phyloP scores from a whole-genome alignment of 2,797 vertebrate species.

The Sebastes aleutianus region DNA sequence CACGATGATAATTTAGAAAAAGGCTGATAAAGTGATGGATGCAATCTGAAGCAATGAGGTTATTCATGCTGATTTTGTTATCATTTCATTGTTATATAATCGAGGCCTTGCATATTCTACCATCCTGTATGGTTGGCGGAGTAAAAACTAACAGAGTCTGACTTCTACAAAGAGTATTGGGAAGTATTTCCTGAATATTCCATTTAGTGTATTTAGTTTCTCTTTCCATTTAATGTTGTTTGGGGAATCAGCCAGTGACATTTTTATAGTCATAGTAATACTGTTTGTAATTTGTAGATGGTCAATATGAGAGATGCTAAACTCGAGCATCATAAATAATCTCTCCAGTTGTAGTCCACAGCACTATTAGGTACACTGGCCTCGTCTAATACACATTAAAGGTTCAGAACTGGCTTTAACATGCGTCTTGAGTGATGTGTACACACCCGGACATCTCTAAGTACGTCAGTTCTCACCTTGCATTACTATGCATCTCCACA shows the following conservation, averaged over 20 bases:
- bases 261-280: background rate
- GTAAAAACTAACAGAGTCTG: background rate
- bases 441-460: no score
- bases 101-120: background rate
- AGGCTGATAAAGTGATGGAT: background rate
- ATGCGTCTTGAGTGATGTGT: no score
- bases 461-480: no score
- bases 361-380: background rate
- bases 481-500: no score
- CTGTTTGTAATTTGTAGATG: background rate
- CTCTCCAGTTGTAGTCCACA: background rate
- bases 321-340: background rate
- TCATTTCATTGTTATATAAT: background rate
- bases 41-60: background rate
- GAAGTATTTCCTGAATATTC: no score
- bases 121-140: background rate
- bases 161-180: background rate
- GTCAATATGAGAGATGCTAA: background rate
- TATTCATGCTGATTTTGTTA: background rate
- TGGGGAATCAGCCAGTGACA: background rate
- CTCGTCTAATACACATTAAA: background rate
- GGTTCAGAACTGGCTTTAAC: no score
- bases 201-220: no score
- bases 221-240: no score
- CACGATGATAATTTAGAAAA: background rate